Conservation (phyloP, 2,113 vertebrate species). For the Plestiodon gilberti region DNA sequence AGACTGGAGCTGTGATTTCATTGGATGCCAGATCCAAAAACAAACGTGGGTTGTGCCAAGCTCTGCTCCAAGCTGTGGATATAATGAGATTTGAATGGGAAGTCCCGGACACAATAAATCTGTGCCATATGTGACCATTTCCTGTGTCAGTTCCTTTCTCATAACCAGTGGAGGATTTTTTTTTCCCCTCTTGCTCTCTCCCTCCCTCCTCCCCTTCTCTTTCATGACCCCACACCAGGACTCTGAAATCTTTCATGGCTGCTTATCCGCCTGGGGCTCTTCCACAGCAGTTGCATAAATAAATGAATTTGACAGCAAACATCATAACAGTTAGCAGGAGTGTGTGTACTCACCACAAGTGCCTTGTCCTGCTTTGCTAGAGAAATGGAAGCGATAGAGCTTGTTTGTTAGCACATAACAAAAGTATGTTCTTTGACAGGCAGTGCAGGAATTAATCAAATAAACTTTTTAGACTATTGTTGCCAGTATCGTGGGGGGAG, state of each 20-base stretch:
- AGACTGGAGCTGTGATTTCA: conserved; percentile 68
- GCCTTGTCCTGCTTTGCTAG: conserved; percentile 71
- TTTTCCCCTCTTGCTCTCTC: conserved; percentile 34
- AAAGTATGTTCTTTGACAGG: conserved; percentile 81
- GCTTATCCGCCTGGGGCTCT: conserved; percentile 80
- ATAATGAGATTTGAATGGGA: conserved; percentile 91
- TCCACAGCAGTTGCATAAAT: conserved; percentile 86
- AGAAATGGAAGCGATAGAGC: conserved; percentile 74
- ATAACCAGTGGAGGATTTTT: conserved; percentile 78
- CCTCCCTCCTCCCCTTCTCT: conserved; percentile 64
- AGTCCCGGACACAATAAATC: conserved; percentile 89
- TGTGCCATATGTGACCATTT: conserved; percentile 92
- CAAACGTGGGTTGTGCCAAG: conserved; percentile 69
- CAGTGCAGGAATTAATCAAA: conserved; percentile 84
- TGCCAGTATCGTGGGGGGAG: conserved; percentile 49
- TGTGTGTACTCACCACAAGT: conserved; percentile 80
- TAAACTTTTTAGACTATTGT: conserved; percentile 70
- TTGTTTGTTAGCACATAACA: conserved; percentile 70
- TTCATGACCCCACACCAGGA: conserved; percentile 87
- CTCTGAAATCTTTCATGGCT: conserved; percentile 87
- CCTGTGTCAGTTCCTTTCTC: conserved; percentile 92
- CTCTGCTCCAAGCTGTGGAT: conserved; percentile 74
- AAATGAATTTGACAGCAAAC: conserved; percentile 90
- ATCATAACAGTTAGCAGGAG: conserved; percentile 84
- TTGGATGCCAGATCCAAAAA: conserved; percentile 75